Conservation (phyloP, 2,113 vertebrate species). For the Siniperca chuatsi region DNA sequence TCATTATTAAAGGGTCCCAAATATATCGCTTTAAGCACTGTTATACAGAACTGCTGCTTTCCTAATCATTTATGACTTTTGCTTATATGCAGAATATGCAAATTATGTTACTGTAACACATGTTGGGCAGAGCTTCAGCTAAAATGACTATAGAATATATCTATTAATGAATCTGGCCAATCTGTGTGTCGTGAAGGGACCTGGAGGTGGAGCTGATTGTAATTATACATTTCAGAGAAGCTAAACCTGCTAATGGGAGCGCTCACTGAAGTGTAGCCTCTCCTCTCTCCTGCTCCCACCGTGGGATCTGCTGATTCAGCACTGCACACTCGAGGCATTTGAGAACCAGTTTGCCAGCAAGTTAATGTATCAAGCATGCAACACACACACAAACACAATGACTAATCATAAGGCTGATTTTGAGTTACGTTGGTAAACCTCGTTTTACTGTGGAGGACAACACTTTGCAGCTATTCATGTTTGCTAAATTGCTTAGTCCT, state of each 20-base stretch:
- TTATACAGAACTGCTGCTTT: not conserved
- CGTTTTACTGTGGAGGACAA: not conserved
- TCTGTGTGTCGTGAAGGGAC: constrained; percentile 18
- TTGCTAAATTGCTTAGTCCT: not conserved
- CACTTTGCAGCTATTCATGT: not conserved
- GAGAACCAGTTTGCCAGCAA: constrained; percentile 36
- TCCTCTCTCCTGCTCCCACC: constrained; percentile 18
- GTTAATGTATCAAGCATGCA: constrained; percentile 23
- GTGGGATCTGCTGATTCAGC: constrained; percentile 71
- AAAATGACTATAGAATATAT: constrained; percentile 3
- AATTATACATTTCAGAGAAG: constrained; percentile 53
- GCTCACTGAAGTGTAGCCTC: constrained; percentile 14
- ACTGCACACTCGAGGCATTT: not conserved
- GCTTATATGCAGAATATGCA: not conserved
- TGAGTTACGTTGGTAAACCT: not conserved
- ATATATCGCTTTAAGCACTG: not conserved
- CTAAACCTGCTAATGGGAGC: constrained; percentile 43
- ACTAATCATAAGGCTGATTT: constrained; percentile 13
- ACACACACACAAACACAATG: not conserved
- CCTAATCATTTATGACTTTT: not conserved
- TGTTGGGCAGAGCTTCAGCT: not conserved
- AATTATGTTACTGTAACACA: not conserved
- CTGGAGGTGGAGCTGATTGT: constrained; percentile 38
- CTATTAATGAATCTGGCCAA: not conserved
- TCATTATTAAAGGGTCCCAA: not conserved